Percentiles rank a stretch among this genome's conserved stretches.
These are phyloP conservation scores for Malurus leucopterus DNA, from an alignment of 2,797 vertebrate species.

Conservation along the genomic window DNA sequence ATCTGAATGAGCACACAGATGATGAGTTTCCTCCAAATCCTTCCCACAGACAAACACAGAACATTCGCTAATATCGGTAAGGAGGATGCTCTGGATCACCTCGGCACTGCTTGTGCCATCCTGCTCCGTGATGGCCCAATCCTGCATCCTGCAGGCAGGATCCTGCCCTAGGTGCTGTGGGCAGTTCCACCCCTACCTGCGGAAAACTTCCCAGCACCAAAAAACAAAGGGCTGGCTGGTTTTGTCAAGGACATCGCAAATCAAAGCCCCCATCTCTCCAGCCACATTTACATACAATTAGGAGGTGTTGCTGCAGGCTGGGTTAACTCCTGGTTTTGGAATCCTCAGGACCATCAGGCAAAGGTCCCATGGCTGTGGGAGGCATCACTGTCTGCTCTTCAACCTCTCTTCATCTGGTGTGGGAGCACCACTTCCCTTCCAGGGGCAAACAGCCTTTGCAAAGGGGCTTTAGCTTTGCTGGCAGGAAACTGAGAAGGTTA, in stretches of 20 bases:
- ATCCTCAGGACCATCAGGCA: background rate
- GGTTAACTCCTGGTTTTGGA: background rate
- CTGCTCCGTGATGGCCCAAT: accelerated
- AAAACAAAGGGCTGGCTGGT: background rate
- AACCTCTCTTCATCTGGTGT: accelerated
- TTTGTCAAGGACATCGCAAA: background rate
- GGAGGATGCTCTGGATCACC: background rate
- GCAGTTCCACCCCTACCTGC: background rate
- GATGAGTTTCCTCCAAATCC: background rate
- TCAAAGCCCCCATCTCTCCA: background rate
- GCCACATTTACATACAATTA: accelerated
- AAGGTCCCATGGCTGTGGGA: background rate
- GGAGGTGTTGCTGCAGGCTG: background rate
- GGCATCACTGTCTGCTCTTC: background rate
- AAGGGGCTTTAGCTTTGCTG: background rate
- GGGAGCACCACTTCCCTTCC: background rate
- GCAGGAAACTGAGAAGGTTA: constrained; percentile 5
- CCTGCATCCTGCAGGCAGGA: background rate
- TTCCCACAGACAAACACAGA: background rate
- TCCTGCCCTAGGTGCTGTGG: background rate
- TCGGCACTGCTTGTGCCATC: background rate
- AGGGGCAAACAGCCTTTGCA: background rate
- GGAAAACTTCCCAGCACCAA: background rate
- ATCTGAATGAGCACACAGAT: background rate
- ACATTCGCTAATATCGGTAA: accelerated